Evolutionary conservation across 2,888 invertebrate genomes (phyloP), one percentile per base, ranked within the genome.

Genomic region (Tiliacea aurago): DNA sequence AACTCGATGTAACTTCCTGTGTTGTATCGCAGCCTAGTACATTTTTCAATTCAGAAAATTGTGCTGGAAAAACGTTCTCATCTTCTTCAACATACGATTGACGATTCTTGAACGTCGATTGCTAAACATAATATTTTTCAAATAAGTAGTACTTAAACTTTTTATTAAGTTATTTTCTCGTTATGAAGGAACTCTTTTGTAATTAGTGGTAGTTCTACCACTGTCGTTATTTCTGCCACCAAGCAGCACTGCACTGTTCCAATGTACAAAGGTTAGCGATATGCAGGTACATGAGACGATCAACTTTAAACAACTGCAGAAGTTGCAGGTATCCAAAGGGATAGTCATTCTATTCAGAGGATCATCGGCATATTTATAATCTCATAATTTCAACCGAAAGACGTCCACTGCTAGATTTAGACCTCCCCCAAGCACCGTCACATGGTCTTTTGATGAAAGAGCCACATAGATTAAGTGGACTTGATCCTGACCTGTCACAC

Each of bases 1-100:
- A 59, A 67, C 74, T 68, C 56, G 55, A 45, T 62, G 0, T n/a
- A 65, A n/a, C n/a, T 70, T 82, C 55, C 18, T 71, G 47, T 43
- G 10, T 5, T 41, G 37, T 13, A 47, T 72, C 10, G 15, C 1
- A 20, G 0, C 9, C 3, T 13, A 58, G n/a, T 49, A 63, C 3
- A 63, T 63, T 63, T 63, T 20, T 63, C 9, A 47, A 7, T 20
- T 28, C 2, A 28, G 20, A 63, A 45, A 2, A 28, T 11, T 4
- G 3, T 63, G 13, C 13, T 20, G 11, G 18, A 45, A 45, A 20
- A 20, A 37, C 13, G 4, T 62, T 45, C 11, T 62, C 11, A 45
- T 18, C 7, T 23, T 43, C 11, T 62, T 62, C 43, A 45, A 18
- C 1, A 45, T 28, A n/a, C n/a, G n/a, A n/a, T n/a, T n/a, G n/a